These are phyloP conservation scores for Labeo calbasu DNA, from an alignment of 2,797 vertebrate species.

Conservation along the genomic window DNA sequence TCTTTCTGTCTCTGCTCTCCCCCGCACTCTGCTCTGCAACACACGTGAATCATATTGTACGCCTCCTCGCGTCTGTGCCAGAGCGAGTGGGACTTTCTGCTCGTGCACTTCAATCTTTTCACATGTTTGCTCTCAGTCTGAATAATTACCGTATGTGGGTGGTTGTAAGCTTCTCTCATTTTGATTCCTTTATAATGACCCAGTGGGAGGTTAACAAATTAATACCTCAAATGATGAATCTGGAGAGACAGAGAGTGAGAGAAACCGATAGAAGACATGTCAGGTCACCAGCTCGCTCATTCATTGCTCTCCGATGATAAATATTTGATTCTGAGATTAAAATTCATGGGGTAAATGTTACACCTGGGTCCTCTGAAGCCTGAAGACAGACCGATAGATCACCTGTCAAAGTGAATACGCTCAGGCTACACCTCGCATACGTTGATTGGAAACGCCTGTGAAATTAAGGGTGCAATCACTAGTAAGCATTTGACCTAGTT, in stretches of 20 bases:
- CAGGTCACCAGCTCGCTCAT: constrained; percentile 32
- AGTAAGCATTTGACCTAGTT: constrained; percentile 1
- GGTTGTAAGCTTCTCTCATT: constrained; percentile 61
- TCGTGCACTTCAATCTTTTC: constrained; percentile 47
- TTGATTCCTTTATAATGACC: constrained; percentile 57
- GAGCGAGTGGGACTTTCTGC: constrained; percentile 54
- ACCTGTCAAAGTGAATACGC: constrained; percentile 13
- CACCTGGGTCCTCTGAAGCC: constrained; percentile 49
- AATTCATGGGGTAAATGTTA: constrained; percentile 34
- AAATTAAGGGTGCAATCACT: constrained; percentile 19
- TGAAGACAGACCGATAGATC: not conserved
- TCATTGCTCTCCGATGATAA: constrained; percentile 44
- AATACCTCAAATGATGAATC: constrained; percentile 54
- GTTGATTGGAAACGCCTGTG: constrained; percentile 22
- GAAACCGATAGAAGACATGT: constrained; percentile 20
- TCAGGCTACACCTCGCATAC: not conserved
- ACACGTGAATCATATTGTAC: constrained; percentile 47
- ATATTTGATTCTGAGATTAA: constrained; percentile 51
- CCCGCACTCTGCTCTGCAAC: constrained; percentile 41
- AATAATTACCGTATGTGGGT: constrained; percentile 57
- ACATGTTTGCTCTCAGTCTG: constrained; percentile 51
- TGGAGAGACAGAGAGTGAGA: constrained; percentile 31
- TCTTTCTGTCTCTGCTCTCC: constrained; percentile 43
- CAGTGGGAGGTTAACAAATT: constrained; percentile 61
- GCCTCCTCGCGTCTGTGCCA: constrained; percentile 41